Percentiles rank a stretch among this genome's conserved stretches.
phyloP scores from a whole-genome alignment of 2,888 invertebrate genomes.

The Exocentrus adspersus region DNA sequence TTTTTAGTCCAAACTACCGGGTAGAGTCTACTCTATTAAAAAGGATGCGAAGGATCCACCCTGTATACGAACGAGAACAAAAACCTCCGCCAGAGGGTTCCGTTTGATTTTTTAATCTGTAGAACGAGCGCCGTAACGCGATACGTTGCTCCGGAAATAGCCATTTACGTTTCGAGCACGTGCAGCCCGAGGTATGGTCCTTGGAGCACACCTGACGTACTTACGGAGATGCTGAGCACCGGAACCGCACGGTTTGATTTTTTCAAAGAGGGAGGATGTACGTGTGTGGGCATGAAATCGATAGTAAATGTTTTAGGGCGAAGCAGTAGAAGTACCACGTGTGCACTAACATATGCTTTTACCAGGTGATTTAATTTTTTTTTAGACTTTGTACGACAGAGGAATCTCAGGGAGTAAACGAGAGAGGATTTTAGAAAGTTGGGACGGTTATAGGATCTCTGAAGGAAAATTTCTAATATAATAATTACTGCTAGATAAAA shows the following conservation, averaged over 20 bases:
- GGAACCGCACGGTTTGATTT: slow-evolving; percentile 21
- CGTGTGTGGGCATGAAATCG: slow-evolving; percentile 38
- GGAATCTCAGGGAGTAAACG: too few species aligned
- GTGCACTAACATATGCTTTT: background rate
- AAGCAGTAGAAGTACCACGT: background rate
- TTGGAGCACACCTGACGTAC: slow-evolving; percentile 49
- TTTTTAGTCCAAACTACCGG: too few species aligned
- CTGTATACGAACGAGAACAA: slow-evolving; percentile 5
- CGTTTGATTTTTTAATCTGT: slow-evolving; percentile 25
- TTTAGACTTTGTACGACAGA: too few species aligned
- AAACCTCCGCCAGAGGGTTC: slow-evolving; percentile 9
- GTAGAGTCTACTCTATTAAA: too few species aligned
- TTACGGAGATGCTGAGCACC: slow-evolving; percentile 11
- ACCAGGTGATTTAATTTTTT: too few species aligned
- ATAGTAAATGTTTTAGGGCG: slow-evolving; percentile 15
- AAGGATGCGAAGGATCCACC: too few species aligned
- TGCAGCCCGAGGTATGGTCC: slow-evolving; percentile 43
- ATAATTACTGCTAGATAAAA: too few species aligned
- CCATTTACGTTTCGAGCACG: slow-evolving; percentile 53
- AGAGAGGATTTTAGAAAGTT: too few species aligned
- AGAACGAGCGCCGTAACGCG: slow-evolving; percentile 41
- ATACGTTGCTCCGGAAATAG: slow-evolving; percentile 52
- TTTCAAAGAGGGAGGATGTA: slow-evolving; percentile 34
- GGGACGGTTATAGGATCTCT: too few species aligned
- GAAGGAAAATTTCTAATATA: too few species aligned